phyloP scores from a whole-genome alignment of 2,113 vertebrate species.

The Peucedramus taeniatus region DNA sequence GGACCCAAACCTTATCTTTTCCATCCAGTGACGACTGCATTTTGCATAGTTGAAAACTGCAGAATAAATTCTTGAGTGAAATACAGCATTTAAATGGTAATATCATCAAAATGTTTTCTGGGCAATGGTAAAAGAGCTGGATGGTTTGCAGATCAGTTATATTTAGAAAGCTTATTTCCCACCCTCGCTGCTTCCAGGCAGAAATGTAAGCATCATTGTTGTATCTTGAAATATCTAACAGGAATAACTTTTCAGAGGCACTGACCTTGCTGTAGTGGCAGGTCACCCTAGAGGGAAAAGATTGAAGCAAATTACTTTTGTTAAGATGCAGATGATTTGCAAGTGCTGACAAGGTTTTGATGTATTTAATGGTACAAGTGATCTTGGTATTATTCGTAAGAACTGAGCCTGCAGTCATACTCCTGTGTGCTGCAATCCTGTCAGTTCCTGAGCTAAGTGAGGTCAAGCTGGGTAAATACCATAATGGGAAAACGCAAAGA shows the following conservation, averaged over 20 bases:
- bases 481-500: background rate
- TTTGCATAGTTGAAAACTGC: background rate
- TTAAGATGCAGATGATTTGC: constrained; percentile 56
- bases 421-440: background rate
- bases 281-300: constrained; percentile 48
- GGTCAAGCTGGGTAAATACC: constrained; percentile 11
- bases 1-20: background rate
- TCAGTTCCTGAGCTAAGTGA: background rate
- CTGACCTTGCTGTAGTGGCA: constrained; percentile 47
- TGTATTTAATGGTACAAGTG: constrained; percentile 56
- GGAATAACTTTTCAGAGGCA: constrained; percentile 30
- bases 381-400: background rate
- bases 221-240: constrained; percentile 28
- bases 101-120: background rate
- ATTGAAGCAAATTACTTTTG: constrained; percentile 42
- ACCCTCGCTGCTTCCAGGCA: constrained; percentile 6
- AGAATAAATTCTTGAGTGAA: background rate
- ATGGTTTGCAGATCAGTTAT: background rate
- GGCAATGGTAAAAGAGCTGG: background rate
- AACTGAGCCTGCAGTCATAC: constrained; percentile 21
- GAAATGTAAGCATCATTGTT: constrained; percentile 11
- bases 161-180: constrained; percentile 1
- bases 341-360: constrained; percentile 53
- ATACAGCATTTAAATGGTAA: background rate
- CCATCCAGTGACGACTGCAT: background rate